Conservation (phyloP, 2,113 vertebrate genomes). For the Heloderma charlesbogerti region DNA sequence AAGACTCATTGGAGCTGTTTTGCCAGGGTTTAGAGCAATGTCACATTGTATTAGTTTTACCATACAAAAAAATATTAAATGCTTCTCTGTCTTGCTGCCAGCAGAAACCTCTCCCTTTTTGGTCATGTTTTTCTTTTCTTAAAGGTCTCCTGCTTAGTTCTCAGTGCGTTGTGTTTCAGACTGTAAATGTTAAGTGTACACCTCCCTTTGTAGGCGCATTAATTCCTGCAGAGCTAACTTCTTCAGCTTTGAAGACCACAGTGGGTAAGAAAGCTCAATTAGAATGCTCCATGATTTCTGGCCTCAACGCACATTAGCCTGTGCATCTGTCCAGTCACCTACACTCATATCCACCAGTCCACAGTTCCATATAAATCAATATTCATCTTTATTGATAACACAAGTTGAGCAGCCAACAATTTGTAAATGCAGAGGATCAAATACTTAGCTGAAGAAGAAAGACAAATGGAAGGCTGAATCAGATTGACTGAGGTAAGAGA, state of each 20-base stretch:
- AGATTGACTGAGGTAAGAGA: background rate
- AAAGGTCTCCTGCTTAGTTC: slow-evolving; percentile 15
- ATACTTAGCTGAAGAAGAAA: background rate
- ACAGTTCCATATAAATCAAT: background rate
- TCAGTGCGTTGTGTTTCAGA: slow-evolving; percentile 4
- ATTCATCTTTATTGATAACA: background rate
- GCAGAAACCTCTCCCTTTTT: slow-evolving; percentile 40
- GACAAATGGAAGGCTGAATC: background rate
- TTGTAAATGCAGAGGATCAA: background rate
- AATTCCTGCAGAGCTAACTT: background rate
- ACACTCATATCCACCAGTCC: background rate
- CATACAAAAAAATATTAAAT: slow-evolving; percentile 40
- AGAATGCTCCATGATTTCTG: background rate
- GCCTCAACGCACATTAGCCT: background rate
- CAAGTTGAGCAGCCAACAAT: background rate
- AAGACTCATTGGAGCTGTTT: background rate
- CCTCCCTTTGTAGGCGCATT: rapidly evolving
- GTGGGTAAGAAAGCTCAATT: background rate
- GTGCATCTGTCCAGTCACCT: background rate
- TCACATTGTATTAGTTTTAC: slow-evolving; percentile 48
- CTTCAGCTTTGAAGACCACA: background rate
- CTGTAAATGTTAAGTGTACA: slow-evolving; percentile 30
- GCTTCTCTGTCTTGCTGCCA: slow-evolving; percentile 34
- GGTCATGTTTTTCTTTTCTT: background rate
- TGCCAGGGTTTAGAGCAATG: slow-evolving; percentile 15